Evolutionary conservation across 1,140 invertebrate genomes (phyloP).

Genomic region (Aradophagus sp.): DNA sequence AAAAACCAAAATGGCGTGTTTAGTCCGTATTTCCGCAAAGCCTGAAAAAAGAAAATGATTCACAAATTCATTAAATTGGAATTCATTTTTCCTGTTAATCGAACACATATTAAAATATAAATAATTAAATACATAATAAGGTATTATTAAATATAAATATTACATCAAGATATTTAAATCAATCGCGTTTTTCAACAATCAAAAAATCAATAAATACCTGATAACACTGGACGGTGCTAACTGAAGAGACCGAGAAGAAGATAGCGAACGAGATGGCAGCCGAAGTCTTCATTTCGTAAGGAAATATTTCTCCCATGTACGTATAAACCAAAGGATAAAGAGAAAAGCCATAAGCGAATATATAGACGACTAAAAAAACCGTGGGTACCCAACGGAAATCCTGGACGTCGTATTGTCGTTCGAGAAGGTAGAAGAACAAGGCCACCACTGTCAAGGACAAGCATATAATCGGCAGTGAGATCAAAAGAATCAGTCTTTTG

Average conservation of each 20-base stretch:
- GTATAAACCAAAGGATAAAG: conserved; percentile 71
- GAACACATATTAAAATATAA: no score
- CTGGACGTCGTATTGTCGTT: conserved; percentile 68
- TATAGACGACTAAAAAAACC: conserved; percentile 67
- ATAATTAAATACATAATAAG: no score
- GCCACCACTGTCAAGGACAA: conserved; percentile 79
- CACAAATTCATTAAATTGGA: no score
- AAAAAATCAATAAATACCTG: no score
- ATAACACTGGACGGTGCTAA: conserved; percentile 69
- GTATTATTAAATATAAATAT: no score
- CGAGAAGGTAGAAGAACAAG: conserved; percentile 77
- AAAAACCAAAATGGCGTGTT: conserved; percentile 77
- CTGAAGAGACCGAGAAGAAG: conserved; percentile 67
- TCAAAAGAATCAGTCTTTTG: conserved; percentile 81
- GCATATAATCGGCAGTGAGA: conserved; percentile 80
- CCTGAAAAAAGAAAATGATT: conserved; percentile 56
- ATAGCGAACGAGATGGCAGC: conserved; percentile 70
- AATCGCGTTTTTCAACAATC: no score
- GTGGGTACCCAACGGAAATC: conserved; percentile 66
- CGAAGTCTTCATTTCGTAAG: conserved; percentile 71
- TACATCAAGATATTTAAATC: no score
- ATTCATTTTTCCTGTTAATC: no score
- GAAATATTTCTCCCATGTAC: conserved; percentile 73
- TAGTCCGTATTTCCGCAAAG: conserved; percentile 72
- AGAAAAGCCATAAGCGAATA: conserved; percentile 68